These are phyloP conservation scores for Hydropotes inermis DNA, from an alignment of 2,113 vertebrate genomes.

Conservation along the genomic window DNA sequence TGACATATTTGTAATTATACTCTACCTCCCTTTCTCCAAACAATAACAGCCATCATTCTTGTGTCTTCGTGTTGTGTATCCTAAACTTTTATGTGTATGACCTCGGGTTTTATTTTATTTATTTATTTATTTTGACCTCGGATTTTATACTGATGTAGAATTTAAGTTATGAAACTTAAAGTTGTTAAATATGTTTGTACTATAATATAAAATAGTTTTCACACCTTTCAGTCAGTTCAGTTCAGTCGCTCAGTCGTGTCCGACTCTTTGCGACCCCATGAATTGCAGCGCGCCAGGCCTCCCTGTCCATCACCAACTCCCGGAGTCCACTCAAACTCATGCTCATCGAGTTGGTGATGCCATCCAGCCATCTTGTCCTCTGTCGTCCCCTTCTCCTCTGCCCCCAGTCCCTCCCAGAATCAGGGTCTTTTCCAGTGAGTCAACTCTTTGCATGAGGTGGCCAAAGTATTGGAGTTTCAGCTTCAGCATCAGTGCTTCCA, in stretches of 20 bases:
- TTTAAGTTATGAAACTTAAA: conserved; percentile 13
- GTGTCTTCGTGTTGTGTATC: background rate
- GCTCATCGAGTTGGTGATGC: fast-evolving
- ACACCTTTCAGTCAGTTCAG: background rate
- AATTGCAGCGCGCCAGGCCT: background rate
- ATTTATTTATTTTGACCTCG: background rate
- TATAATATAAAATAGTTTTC: background rate
- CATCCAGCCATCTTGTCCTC: background rate
- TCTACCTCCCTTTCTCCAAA: background rate
- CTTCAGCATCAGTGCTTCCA: background rate
- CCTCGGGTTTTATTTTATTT: background rate
- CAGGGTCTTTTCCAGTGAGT: background rate
- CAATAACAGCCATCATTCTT: background rate
- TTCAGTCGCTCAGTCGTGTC: background rate
- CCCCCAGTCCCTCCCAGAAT: background rate
- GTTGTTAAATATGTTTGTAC: background rate
- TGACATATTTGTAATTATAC: background rate
- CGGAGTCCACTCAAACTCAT: background rate
- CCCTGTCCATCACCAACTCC: background rate
- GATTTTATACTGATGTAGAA: conserved; percentile 22
- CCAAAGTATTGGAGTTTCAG: background rate
- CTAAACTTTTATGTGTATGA: background rate
- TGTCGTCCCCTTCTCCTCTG: background rate
- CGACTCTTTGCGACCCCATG: background rate
- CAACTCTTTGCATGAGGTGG: background rate